Evolutionary conservation across 1,140 invertebrate genomes (phyloP).

Genomic region (Agraylea sexmaculata): DNA sequence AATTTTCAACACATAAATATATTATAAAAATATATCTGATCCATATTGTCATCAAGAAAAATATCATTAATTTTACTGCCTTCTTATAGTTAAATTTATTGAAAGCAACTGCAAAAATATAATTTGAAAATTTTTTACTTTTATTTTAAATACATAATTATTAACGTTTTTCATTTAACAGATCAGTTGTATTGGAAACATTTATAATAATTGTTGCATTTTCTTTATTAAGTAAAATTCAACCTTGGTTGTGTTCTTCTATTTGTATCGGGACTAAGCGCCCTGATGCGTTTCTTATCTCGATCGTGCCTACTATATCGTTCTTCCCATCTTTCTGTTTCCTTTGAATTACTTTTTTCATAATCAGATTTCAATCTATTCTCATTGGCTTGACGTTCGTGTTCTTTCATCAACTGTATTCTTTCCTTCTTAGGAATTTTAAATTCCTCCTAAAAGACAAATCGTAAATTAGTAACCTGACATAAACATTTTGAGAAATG

Average conservation of each 20-base stretch:
- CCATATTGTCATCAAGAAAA: too few relatives aligned
- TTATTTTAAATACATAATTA: too few relatives aligned
- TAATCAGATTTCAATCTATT: constrained; percentile 25
- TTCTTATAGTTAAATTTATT: too few relatives aligned
- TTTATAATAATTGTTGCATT: too few relatives aligned
- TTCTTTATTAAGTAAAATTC: background rate
- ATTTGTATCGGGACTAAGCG: constrained; percentile 11
- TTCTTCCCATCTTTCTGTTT: constrained; percentile 21
- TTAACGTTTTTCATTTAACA: too few relatives aligned
- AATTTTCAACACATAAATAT: too few relatives aligned
- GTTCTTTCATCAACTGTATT: constrained; percentile 85
- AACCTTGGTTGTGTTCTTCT: constrained; percentile 6
- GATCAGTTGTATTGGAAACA: too few relatives aligned
- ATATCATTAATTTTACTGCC: too few relatives aligned
- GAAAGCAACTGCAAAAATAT: too few relatives aligned
- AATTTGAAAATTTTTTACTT: too few relatives aligned
- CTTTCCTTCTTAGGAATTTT: constrained; percentile 91
- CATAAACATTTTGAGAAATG: background rate
- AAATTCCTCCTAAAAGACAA: constrained; percentile 51
- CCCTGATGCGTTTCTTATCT: constrained; percentile 12
- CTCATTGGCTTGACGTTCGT: constrained; percentile 70
- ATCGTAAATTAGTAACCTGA: background rate
- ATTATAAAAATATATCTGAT: too few relatives aligned
- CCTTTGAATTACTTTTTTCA: constrained; percentile 21
- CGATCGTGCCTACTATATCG: constrained; percentile 16